Evolutionary conservation across 2,113 vertebrate species (phyloP).

Genomic region (Chaetura pelagica): DNA sequence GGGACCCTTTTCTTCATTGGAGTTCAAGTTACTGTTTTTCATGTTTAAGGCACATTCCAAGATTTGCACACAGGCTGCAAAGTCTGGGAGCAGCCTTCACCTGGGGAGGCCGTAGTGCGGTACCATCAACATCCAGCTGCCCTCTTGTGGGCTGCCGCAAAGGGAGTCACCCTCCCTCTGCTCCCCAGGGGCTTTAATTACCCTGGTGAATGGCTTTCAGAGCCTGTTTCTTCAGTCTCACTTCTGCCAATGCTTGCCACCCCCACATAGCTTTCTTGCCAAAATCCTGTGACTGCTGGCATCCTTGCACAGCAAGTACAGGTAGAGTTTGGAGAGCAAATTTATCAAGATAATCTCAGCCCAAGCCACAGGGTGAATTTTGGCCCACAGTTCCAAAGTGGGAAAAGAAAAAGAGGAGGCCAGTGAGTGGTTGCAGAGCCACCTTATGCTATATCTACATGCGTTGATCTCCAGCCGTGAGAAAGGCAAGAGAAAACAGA

Average conservation of each 20-base stretch:
- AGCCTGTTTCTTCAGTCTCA: conserved; percentile 63
- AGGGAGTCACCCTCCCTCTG: conserved; percentile 41
- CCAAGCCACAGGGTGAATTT: background rate
- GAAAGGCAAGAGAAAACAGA: background rate
- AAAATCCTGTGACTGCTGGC: fast-evolving
- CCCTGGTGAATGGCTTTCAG: conserved; percentile 63
- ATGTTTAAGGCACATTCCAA: background rate
- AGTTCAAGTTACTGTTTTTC: background rate
- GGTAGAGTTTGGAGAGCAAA: background rate
- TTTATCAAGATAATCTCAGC: background rate
- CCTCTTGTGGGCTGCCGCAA: conserved; percentile 61
- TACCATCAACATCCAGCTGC: conserved; percentile 1
- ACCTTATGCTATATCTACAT: background rate
- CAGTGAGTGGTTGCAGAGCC: background rate
- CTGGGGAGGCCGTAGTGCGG: background rate
- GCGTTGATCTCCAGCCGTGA: background rate
- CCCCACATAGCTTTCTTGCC: background rate
- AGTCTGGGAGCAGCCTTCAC: background rate
- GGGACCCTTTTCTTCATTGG: background rate
- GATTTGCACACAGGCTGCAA: background rate
- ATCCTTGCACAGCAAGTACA: background rate
- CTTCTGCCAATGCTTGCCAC: conserved; percentile 37
- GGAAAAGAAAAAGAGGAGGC: background rate
- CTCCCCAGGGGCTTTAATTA: conserved; percentile 65
- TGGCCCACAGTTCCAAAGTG: background rate